Evolutionary conservation across 2,888 invertebrate species (phyloP).

Genomic region (Pachymerium ferrugineum): DNA sequence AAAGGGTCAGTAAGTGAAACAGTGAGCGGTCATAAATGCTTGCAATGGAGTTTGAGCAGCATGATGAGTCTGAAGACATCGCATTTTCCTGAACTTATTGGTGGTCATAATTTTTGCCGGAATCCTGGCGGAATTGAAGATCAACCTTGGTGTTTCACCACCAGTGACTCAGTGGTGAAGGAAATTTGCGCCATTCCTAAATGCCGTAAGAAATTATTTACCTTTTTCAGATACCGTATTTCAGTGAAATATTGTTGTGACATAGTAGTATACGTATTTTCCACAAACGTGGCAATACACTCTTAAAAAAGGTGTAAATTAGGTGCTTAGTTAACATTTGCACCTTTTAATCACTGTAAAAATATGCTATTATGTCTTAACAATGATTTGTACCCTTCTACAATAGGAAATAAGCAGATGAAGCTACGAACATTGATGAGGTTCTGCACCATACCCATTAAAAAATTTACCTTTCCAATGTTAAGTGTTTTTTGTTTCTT

Average conservation of each 20-base stretch:
- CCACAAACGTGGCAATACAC: too few species aligned
- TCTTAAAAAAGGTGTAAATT: too few species aligned
- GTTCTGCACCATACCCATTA: too few species aligned
- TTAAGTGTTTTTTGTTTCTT: too few species aligned
- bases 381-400: too few species aligned
- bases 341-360: too few species aligned
- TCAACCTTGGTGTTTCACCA: constrained; percentile 82
- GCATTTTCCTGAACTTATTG: constrained; percentile 76
- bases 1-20: constrained; percentile 57
- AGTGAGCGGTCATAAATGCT: constrained; percentile 60
- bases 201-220: constrained; percentile 62
- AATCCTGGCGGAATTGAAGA: constrained; percentile 77
- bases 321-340: too few species aligned
- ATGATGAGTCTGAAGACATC: constrained; percentile 68
- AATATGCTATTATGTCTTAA: too few species aligned
- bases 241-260: background rate
- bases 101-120: constrained; percentile 78
- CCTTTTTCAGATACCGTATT: background rate
- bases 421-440: too few species aligned
- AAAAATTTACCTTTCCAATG: too few species aligned
- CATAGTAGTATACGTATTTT: background rate
- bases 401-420: too few species aligned
- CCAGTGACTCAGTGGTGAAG: constrained; percentile 57
- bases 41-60: constrained; percentile 69
- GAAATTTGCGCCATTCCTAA: constrained; percentile 81